Percentiles rank a stretch among this genome's conserved stretches.
Evolutionary conservation across 2,113 vertebrate species (phyloP).

Genomic region (Aleadryas rufinucha): DNA sequence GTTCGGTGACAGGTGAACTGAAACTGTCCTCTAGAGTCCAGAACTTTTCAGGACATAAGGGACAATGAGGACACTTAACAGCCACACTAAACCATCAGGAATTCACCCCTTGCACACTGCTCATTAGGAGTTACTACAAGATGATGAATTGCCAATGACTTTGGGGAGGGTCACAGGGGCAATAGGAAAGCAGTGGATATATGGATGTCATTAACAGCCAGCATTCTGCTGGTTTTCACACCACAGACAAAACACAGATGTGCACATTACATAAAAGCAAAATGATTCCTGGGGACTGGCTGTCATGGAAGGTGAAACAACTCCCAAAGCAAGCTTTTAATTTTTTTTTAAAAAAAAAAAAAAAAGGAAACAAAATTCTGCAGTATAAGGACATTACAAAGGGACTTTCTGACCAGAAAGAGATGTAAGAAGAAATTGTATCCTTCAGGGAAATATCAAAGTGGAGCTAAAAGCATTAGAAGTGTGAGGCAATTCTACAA

Average conservation of each 20-base stretch:
- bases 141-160: not conserved
- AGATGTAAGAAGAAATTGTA: not conserved
- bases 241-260: not conserved
- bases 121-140: not conserved
- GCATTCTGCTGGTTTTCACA: not conserved
- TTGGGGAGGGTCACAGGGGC: not conserved
- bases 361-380: not conserved
- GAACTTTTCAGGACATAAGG: not conserved
- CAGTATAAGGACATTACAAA: not conserved
- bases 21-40: not conserved
- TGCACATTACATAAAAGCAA: not conserved
- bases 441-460: not conserved
- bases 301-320: not conserved
- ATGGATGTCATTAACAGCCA: not conserved
- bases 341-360: not conserved
- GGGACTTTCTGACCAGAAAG: not conserved
- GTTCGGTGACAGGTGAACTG: not conserved
- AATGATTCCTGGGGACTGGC: not conserved
- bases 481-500: not conserved
- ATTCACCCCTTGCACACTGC: not conserved
- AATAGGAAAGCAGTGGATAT: not conserved
- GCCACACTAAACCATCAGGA: not conserved
- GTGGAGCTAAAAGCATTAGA: not conserved
- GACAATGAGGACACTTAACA: not conserved
- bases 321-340: not conserved